Evolutionary conservation across 2,113 vertebrate genomes (phyloP).

Genomic region (Psammodynastes pulverulentus): DNA sequence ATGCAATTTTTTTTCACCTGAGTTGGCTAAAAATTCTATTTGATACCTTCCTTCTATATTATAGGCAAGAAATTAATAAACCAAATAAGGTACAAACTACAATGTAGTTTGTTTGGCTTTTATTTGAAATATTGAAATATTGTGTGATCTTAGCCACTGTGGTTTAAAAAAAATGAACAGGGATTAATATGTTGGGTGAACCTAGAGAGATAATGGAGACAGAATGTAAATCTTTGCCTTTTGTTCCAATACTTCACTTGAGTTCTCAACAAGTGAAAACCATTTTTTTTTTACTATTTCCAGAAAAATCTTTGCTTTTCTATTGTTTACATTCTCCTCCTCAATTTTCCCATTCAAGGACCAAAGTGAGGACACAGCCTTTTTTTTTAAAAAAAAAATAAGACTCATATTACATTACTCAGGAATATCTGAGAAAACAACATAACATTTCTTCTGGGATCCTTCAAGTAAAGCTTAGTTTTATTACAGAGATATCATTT

Average conservation of each 20-base stretch:
- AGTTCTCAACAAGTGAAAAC: not conserved
- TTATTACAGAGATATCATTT: not conserved
- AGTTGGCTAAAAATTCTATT: not conserved
- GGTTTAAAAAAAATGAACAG: not conserved
- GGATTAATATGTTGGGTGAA: not conserved
- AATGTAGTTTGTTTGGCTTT: not conserved
- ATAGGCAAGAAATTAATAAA: not conserved
- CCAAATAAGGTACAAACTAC: not conserved
- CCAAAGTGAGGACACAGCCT: not conserved
- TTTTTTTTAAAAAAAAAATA: not conserved
- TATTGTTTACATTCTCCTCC: not conserved
- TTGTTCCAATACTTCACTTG: not conserved
- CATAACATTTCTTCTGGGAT: not conserved
- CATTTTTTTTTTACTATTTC: too few species aligned
- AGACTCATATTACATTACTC: not conserved
- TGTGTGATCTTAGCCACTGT: not conserved
- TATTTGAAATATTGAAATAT: not conserved
- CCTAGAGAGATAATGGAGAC: not conserved
- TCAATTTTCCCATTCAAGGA: not conserved
- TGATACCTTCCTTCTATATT: not conserved
- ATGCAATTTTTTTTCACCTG: not conserved
- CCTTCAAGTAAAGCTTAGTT: not conserved
- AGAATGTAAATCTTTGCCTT: not conserved
- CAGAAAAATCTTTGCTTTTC: not conserved
- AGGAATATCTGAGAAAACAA: not conserved